phyloP scores from a whole-genome alignment of 2,888 invertebrate genomes.

The Zonitis immaculata region DNA sequence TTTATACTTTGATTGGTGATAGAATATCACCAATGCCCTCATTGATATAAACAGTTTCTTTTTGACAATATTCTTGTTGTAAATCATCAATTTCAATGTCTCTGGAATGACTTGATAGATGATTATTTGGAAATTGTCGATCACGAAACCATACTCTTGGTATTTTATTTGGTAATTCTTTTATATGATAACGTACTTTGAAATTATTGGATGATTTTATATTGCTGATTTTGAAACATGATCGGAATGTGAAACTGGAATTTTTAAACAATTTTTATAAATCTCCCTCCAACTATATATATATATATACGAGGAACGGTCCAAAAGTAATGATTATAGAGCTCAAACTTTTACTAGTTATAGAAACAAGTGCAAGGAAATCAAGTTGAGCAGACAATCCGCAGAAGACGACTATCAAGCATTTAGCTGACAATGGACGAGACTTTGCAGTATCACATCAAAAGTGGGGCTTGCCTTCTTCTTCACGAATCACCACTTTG shows the following conservation, averaged over 20 bases:
- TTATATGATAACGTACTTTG: constrained; percentile 32
- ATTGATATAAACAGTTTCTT: constrained; percentile 79
- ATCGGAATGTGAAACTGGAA: constrained; percentile 69
- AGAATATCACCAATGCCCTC: constrained; percentile 85
- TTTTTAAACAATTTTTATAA: too few species aligned
- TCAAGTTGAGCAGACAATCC: too few species aligned
- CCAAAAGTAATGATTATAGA: too few species aligned
- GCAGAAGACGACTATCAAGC: too few species aligned
- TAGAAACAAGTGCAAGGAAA: too few species aligned
- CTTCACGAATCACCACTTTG: too few species aligned
- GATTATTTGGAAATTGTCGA: constrained; percentile 51
- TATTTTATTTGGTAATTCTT: constrained; percentile 48
- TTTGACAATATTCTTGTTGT: constrained; percentile 56
- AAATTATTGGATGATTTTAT: constrained; percentile 24
- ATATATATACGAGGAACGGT: too few species aligned
- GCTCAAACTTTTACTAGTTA: too few species aligned
- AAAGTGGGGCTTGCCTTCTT: too few species aligned
- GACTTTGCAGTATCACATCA: too few species aligned
- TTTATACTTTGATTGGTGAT: constrained; percentile 74
- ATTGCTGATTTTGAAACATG: constrained; percentile 68
- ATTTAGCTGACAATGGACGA: too few species aligned
- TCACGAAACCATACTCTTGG: constrained; percentile 70
- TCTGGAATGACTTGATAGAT: constrained; percentile 34
- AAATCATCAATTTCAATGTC: constrained; percentile 47
- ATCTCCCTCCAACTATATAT: too few species aligned